A percentile compares a stretch with the other conserved stretches of the same genome.
These are phyloP conservation scores for Muscicapa comitata DNA, from an alignment of 2,797 vertebrate species.

Conservation along the genomic window DNA sequence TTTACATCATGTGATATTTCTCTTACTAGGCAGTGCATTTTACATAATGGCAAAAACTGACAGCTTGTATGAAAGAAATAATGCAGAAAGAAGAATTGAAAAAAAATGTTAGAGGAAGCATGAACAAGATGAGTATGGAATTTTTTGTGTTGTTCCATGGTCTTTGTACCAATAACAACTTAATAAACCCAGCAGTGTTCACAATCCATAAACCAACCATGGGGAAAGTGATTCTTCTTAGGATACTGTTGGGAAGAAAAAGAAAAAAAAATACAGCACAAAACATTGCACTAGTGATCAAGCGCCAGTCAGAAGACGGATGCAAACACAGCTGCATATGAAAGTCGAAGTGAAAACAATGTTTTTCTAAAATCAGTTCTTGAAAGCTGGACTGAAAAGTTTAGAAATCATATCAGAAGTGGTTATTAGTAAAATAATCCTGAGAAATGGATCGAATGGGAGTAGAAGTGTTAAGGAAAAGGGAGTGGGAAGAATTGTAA, in stretches of 20 bases:
- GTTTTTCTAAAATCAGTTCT: neutral
- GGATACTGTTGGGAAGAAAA: neutral
- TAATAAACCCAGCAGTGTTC: neutral
- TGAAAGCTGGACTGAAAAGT: neutral
- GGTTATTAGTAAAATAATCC: neutral
- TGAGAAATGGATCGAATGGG: neutral
- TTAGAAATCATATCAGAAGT: neutral
- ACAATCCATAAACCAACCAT: neutral
- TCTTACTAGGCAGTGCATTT: neutral
- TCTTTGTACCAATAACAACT: fast-evolving
- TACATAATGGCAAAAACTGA: neutral
- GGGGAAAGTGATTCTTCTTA: neutral
- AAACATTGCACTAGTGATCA: neutral
- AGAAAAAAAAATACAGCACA: neutral
- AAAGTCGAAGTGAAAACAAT: neutral
- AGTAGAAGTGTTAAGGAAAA: neutral
- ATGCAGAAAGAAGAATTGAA: neutral
- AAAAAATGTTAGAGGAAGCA: neutral
- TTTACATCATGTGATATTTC: neutral
- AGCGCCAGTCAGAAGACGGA: neutral
- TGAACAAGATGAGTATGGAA: neutral
- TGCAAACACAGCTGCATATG: neutral
- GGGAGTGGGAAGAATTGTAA: neutral
- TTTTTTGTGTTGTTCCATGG: neutral
- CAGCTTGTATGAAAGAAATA: neutral